Conservation (phyloP, 37 sponge, comb jelly and placozoan species). For the Sycon ciliatum region DNA sequence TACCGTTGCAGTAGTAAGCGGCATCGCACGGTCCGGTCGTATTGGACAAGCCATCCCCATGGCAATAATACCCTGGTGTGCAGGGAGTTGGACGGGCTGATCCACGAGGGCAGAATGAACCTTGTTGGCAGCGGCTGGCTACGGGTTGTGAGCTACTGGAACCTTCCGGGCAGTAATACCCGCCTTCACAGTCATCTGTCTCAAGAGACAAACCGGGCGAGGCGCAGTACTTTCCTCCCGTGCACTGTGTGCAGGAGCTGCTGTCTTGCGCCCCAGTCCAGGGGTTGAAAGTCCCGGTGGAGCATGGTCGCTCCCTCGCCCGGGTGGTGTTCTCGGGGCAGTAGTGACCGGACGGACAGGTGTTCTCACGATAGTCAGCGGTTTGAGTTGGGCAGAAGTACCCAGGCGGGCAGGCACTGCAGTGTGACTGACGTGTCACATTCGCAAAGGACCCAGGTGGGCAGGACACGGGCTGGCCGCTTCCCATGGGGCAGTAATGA, state of each 20-base stretch:
- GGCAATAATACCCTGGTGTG: conserved; percentile 21
- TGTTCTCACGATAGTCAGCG: background rate
- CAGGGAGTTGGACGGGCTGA: background rate
- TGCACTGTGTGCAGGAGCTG: conserved; percentile 14
- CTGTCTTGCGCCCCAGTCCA: background rate
- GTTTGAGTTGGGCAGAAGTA: conserved; percentile 21
- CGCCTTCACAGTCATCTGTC: conserved; percentile 25
- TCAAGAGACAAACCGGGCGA: background rate
- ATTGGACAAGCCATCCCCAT: background rate
- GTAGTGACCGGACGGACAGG: conserved; percentile 37
- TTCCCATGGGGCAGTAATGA: conserved; percentile 37
- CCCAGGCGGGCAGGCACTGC: conserved; percentile 27
- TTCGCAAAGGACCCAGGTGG: conserved; percentile 13
- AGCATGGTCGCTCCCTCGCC: conserved; percentile 22
- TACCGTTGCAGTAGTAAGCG: conserved; percentile 19
- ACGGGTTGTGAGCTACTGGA: conserved; percentile 9
- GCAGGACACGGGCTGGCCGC: conserved; percentile 19
- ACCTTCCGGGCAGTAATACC: conserved; percentile 23
- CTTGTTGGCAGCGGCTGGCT: background rate
- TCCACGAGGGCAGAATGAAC: background rate
- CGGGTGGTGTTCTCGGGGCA: conserved; percentile 22
- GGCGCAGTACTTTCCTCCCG: conserved; percentile 23
- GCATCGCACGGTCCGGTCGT: conserved; percentile 30
- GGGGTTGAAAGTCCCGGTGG: conserved; percentile 20
- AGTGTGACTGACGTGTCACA: conserved; percentile 8